These are phyloP conservation scores for Botia kubotai DNA, from an alignment of 2,797 vertebrate species.

Conservation along the genomic window DNA sequence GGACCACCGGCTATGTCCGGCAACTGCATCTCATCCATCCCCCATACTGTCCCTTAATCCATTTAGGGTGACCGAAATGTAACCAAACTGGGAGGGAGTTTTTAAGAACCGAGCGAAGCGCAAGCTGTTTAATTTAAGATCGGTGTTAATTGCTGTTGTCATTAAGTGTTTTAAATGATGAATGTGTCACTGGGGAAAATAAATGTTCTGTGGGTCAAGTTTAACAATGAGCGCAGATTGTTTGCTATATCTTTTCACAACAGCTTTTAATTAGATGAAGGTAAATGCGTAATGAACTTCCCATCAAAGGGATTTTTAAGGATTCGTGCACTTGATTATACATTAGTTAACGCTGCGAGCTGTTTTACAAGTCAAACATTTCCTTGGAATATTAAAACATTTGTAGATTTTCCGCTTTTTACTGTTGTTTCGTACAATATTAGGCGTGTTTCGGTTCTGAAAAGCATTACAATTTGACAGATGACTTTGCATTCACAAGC, in stretches of 20 bases:
- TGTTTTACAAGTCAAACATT: constrained; percentile 35
- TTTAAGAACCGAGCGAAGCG: not conserved
- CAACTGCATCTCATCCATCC: constrained; percentile 10
- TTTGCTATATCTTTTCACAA: constrained; percentile 32
- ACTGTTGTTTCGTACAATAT: constrained; percentile 15
- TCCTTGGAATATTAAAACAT: constrained; percentile 9
- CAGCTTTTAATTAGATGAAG: constrained; percentile 31
- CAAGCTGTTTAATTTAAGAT: constrained; percentile 1
- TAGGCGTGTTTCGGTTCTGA: constrained; percentile 36
- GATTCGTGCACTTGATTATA: constrained; percentile 22
- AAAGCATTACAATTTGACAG: constrained; percentile 41
- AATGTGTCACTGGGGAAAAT: constrained; percentile 7
- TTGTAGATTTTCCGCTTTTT: constrained; percentile 10
- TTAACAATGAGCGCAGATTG: constrained; percentile 25
- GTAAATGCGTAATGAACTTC: constrained; percentile 21
- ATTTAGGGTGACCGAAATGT: constrained; percentile 18
- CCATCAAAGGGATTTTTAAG: constrained; percentile 1
- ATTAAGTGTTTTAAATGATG: constrained; percentile 12
- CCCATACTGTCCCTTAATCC: constrained; percentile 1
- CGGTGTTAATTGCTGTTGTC: constrained; percentile 6
- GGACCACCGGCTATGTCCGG: constrained; percentile 34
- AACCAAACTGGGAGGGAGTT: not conserved
- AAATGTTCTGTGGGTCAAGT: constrained; percentile 22
- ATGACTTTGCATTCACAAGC: constrained; percentile 50
- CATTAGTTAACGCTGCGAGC: constrained; percentile 21